phyloP scores from a whole-genome alignment of 2,113 vertebrate species.

The Vireo altiloquus region DNA sequence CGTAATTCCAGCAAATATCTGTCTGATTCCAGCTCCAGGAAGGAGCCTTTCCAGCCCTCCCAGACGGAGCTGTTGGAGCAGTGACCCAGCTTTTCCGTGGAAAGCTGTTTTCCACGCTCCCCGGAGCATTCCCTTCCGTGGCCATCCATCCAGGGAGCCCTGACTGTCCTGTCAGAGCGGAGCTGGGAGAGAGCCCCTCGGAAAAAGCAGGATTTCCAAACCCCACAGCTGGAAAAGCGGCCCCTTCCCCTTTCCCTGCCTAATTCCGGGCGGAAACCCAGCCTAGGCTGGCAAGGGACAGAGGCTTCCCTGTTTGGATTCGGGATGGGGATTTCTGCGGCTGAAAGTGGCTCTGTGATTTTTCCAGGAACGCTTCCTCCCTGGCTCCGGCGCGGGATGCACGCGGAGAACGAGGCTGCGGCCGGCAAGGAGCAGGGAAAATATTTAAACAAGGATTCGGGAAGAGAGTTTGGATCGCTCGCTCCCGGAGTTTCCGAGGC shows the following conservation, averaged over 20 bases:
- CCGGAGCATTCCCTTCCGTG: rapidly evolving
- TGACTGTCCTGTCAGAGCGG: neutral
- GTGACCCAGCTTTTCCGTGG: neutral
- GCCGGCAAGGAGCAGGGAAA: neutral
- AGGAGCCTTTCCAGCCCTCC: neutral
- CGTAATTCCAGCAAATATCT: rapidly evolving
- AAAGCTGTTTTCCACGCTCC: neutral
- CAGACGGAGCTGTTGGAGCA: rapidly evolving
- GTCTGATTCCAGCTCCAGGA: neutral
- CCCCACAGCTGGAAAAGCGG: neutral
- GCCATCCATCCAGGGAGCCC: neutral
- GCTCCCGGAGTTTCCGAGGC: neutral
- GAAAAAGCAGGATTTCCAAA: neutral
- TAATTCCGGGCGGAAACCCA: conserved; percentile 41
- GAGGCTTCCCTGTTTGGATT: conserved; percentile 63
- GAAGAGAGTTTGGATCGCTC: neutral
- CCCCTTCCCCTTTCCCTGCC: conserved; percentile 35
- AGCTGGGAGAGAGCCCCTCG: neutral
- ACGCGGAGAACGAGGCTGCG: neutral
- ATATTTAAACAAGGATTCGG: conserved; percentile 43
- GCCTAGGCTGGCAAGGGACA: conserved; percentile 48
- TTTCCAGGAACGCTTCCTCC: conserved; percentile 60
- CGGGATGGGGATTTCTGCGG: conserved; percentile 49
- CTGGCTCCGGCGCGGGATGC: conserved; percentile 30
- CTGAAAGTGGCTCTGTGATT: conserved; percentile 62